A percentile compares a stretch with the other conserved stretches of the same genome.
These are phyloP conservation scores for Drosophila kohkoa DNA, from an alignment of 1,140 invertebrate species.

Conservation along the genomic window DNA sequence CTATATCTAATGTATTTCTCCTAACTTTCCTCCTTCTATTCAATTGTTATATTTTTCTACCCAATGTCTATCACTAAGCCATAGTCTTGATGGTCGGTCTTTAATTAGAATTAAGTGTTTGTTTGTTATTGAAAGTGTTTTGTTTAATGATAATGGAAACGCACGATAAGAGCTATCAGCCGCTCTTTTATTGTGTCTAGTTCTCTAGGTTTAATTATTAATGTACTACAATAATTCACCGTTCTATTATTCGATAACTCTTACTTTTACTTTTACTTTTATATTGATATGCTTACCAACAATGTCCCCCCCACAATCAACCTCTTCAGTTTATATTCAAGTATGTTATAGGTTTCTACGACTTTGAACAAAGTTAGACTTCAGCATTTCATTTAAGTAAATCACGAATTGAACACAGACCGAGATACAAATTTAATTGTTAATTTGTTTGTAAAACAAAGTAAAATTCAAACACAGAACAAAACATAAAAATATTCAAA, in stretches of 20 bases:
- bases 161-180: slow-evolving; percentile 15
- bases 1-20: slow-evolving; percentile 7
- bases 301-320: slow-evolving; percentile 10
- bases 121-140: slow-evolving; percentile 77
- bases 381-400: slow-evolving; percentile 36
- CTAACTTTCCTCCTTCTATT: slow-evolving; percentile 12
- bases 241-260: slow-evolving; percentile 32
- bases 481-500: not conserved
- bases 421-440: slow-evolving; percentile 51
- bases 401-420: slow-evolving; percentile 13
- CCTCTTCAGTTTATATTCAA: slow-evolving; percentile 13
- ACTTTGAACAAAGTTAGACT: slow-evolving; percentile 59
- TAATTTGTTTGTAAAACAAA: slow-evolving; percentile 78
- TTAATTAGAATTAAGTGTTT: slow-evolving; percentile 74
- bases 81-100: slow-evolving; percentile 42
- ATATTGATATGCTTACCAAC: slow-evolving; percentile 20
- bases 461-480: slow-evolving; percentile 47
- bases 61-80: slow-evolving; percentile 22
- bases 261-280: slow-evolving; percentile 46
- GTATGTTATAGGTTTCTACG: slow-evolving; percentile 38
- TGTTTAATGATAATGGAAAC: slow-evolving; percentile 48
- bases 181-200: slow-evolving; percentile 24
- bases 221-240: slow-evolving; percentile 37
- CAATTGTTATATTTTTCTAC: slow-evolving; percentile 50
- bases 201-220: slow-evolving; percentile 47